phyloP scores from a whole-genome alignment of 2,797 vertebrate genomes.

The Phrynocephalus vlangalii region DNA sequence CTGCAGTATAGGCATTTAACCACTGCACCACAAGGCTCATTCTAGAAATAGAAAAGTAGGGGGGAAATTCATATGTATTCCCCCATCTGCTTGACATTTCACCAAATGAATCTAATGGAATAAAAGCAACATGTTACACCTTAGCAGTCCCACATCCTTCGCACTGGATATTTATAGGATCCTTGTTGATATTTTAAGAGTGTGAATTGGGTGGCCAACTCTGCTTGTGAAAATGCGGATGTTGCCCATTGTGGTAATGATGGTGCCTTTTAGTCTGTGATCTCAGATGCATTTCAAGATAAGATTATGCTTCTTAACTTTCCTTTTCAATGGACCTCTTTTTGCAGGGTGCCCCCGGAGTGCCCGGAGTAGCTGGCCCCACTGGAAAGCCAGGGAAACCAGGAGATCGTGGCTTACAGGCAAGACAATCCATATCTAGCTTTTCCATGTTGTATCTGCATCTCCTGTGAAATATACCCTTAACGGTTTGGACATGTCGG shows the following conservation, averaged over 20 bases:
- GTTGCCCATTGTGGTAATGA: neutral
- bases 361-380: constrained; percentile 87
- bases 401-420: constrained; percentile 87
- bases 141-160: no score
- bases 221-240: neutral
- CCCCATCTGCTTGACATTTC: neutral
- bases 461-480: constrained; percentile 46
- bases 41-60: neutral
- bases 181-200: no score
- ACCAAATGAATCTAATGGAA: neutral
- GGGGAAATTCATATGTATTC: neutral
- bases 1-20: no score
- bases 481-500: constrained; percentile 25
- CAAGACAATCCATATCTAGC: constrained; percentile 76
- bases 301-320: constrained; percentile 20
- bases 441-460: constrained; percentile 23
- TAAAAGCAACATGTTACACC: neutral
- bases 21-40: no score
- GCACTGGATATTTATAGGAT: neutral
- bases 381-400: constrained; percentile 90
- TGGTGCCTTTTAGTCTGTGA: neutral
- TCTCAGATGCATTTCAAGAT: neutral
- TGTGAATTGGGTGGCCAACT: neutral
- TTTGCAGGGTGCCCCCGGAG: constrained; percentile 89
- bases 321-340: constrained; percentile 40